Conservation (phyloP, 2,888 invertebrate species). For the Zootermopsis nevadensis region DNA sequence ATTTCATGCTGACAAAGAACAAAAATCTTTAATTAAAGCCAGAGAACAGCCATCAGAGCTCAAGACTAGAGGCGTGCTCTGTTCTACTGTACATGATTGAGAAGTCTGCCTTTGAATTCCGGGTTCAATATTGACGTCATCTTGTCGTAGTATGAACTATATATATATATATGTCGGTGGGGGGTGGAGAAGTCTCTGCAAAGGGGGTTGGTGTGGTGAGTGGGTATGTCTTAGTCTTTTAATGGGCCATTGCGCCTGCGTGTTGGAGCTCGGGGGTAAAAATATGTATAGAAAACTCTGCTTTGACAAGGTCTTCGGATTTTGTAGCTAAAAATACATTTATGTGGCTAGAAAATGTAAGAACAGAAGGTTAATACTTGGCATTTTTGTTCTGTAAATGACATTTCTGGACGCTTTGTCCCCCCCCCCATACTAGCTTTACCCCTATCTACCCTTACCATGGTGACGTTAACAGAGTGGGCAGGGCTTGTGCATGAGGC, state of each 20-base stretch:
- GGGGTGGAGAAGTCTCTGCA: too few species aligned
- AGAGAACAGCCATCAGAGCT: not conserved
- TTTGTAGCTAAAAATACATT: not conserved
- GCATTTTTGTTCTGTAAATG: not conserved
- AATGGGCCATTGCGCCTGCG: conserved; percentile 12
- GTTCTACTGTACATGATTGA: not conserved
- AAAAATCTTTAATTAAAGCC: not conserved
- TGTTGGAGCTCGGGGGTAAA: not conserved
- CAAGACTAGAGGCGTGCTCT: not conserved
- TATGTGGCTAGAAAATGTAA: not conserved
- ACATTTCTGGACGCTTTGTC: not conserved
- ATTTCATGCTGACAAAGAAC: not conserved
- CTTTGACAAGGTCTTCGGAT: conserved; percentile 1
- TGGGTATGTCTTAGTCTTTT: not conserved
- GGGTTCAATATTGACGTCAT: conserved; percentile 25
- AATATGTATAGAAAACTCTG: not conserved
- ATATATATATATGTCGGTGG: too few species aligned
- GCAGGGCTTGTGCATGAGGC: too few species aligned
- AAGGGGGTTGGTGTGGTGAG: not conserved
- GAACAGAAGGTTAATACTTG: not conserved
- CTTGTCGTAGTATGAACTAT: not conserved
- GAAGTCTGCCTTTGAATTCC: not conserved
- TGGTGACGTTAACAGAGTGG: too few species aligned
- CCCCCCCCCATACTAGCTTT: not conserved
- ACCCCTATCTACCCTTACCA: too few species aligned